Percentiles rank a stretch among this genome's conserved stretches.
Evolutionary conservation across 1,140 invertebrate species (phyloP).

Genomic region (Caenorhabditis latens): DNA sequence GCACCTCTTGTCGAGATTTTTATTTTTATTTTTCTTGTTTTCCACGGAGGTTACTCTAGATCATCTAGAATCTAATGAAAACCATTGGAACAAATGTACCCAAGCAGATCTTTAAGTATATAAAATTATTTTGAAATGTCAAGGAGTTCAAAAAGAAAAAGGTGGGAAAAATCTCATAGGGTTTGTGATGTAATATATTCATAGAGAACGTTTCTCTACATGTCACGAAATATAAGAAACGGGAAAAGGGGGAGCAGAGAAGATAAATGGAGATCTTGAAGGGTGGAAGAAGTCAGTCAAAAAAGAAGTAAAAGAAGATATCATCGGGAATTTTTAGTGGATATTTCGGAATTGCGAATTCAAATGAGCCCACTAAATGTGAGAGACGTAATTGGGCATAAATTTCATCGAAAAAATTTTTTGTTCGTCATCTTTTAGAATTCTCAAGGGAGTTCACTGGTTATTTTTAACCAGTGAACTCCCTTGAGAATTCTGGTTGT

Average conservation of each 20-base stretch:
- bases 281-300: not conserved
- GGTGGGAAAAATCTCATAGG: not conserved
- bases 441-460: not conserved
- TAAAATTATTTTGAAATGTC: too few relatives aligned
- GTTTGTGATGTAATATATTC: conserved; percentile 22
- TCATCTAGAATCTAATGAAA: too few relatives aligned
- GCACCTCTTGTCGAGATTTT: not conserved
- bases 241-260: not conserved
- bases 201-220: not conserved
- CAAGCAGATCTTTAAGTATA: too few relatives aligned
- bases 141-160: not conserved
- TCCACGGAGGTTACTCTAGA: too few relatives aligned
- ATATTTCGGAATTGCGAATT: not conserved
- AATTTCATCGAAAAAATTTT: not conserved
- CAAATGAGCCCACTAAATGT: not conserved
- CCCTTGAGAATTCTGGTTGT: too few relatives aligned
- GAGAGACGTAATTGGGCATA: conserved; percentile 34
- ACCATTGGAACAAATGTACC: too few relatives aligned
- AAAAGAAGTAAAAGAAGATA: conserved; percentile 14
- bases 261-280: conserved; percentile 25
- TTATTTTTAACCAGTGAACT: not conserved
- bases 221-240: not conserved
- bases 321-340: not conserved
- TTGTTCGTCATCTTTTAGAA: conserved; percentile 2
- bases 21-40: too few relatives aligned